Evolutionary conservation across 92 coral and sea anemone species (phyloP).

Genomic region (Porites cylindrica): DNA sequence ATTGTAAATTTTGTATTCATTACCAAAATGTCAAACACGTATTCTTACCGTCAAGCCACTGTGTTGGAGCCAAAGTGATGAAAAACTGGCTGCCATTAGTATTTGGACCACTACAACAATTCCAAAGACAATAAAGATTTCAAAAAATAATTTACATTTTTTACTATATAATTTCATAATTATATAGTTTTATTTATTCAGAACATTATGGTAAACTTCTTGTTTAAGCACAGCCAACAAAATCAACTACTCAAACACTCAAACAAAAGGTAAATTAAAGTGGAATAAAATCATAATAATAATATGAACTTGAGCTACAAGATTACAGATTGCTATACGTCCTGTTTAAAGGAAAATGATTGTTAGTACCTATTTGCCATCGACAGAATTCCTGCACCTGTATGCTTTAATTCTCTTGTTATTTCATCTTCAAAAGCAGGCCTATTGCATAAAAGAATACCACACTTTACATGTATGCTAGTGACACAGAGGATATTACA

Average conservation of each 20-base stretch:
- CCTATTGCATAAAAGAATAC: constrained; percentile 31
- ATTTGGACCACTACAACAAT: constrained; percentile 87
- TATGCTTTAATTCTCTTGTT: constrained; percentile 96
- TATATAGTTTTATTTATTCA: neutral
- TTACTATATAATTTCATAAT: no score
- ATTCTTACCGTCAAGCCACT: constrained; percentile 96
- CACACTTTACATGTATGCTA: no score
- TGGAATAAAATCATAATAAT: no score
- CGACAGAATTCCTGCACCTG: constrained; percentile 97
- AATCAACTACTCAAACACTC: no score
- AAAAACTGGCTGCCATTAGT: constrained; percentile 99
- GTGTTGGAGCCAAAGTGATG: constrained; percentile 91
- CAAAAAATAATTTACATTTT: neutral
- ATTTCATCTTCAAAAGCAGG: constrained; percentile 99
- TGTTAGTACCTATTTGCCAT: constrained; percentile 99
- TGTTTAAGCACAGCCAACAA: no score
- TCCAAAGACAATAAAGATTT: neutral
- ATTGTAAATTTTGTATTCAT: neutral
- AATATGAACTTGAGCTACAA: no score
- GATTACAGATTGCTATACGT: no score
- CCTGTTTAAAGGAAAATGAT: no score
- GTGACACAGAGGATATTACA: no score
- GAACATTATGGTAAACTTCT: no score
- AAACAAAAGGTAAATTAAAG: no score
- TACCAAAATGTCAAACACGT: neutral